These are phyloP conservation scores for Papilio polytes DNA, from an alignment of 1,140 invertebrate species.

Conservation along the genomic window DNA sequence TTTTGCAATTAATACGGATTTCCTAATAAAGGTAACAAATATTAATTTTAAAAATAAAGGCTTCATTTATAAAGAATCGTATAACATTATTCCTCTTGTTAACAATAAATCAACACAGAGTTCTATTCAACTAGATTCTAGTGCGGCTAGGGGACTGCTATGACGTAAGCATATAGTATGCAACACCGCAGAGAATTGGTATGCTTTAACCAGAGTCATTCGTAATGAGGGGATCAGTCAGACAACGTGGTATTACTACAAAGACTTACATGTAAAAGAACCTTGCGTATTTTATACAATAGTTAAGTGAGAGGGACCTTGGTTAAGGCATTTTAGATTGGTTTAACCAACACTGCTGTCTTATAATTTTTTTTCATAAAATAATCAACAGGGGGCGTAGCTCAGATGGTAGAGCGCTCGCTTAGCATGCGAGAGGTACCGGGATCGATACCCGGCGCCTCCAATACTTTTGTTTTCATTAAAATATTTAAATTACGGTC, in stretches of 20 bases:
- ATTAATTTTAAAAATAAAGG: too few relatives aligned
- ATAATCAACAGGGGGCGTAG: constrained; percentile 25
- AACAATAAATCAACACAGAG: neutral
- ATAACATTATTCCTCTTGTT: neutral
- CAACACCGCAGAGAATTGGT: neutral
- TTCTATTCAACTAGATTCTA: neutral
- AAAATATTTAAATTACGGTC: too few relatives aligned
- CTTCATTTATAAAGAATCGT: neutral
- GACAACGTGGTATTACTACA: neutral
- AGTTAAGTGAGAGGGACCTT: neutral
- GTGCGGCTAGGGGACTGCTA: neutral
- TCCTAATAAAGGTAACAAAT: neutral
- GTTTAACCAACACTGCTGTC: neutral
- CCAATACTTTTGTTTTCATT: neutral
- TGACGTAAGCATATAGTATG: neutral
- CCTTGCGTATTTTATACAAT: neutral
- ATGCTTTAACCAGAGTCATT: neutral
- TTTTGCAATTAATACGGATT: neutral
- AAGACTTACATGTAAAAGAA: neutral
- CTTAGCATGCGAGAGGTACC: constrained; percentile 41
- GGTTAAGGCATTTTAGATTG: neutral
- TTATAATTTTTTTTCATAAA: neutral
- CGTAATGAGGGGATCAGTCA: neutral
- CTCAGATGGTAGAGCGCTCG: constrained; percentile 40
- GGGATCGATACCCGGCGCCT: constrained; percentile 41